Conservation (phyloP, 2,888 invertebrate species). For the Orthosia incerta region DNA sequence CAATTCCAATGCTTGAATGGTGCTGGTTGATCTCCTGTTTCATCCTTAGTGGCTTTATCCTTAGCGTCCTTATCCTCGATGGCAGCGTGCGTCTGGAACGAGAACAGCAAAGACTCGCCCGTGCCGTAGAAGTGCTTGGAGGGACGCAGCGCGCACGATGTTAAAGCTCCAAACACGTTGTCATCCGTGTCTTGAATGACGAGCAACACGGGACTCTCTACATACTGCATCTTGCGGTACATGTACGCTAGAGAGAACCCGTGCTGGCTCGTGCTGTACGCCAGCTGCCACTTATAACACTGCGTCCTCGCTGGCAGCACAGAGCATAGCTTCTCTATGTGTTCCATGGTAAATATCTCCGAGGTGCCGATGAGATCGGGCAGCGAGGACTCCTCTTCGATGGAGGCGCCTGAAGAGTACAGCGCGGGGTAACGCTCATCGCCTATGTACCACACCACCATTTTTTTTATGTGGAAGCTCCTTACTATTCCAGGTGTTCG, state of each 20-base stretch:
- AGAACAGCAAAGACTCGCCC: constrained; percentile 98
- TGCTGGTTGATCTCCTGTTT: constrained; percentile 85
- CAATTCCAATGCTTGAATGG: constrained; percentile 98
- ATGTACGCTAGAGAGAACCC: constrained; percentile 99
- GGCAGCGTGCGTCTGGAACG: constrained; percentile 90
- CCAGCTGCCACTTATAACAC: constrained; percentile 98
- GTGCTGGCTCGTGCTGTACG: constrained; percentile 99
- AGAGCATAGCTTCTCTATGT: constrained; percentile 95
- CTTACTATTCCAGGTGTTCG: not conserved
- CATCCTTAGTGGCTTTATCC: constrained; percentile 66
- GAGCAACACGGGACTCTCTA: constrained; percentile 98
- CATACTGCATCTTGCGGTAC: constrained; percentile 98
- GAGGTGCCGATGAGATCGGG: constrained; percentile 97
- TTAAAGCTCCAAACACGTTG: constrained; percentile 98
- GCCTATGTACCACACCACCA: constrained; percentile 96
- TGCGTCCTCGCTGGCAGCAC: constrained; percentile 98
- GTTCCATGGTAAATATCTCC: constrained; percentile 97
- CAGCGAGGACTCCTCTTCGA: constrained; percentile 96
- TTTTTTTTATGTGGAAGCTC: constrained; percentile 2
- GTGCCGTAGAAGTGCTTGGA: constrained; percentile 99
- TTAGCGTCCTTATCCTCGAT: constrained; percentile 69
- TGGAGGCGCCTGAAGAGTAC: constrained; percentile 94
- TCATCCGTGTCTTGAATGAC: constrained; percentile 98
- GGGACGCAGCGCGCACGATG: constrained; percentile 97
- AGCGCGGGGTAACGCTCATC: constrained; percentile 97